phyloP scores from a whole-genome alignment of 2,113 vertebrate species.

The Dicerorhinus sumatrensis region DNA sequence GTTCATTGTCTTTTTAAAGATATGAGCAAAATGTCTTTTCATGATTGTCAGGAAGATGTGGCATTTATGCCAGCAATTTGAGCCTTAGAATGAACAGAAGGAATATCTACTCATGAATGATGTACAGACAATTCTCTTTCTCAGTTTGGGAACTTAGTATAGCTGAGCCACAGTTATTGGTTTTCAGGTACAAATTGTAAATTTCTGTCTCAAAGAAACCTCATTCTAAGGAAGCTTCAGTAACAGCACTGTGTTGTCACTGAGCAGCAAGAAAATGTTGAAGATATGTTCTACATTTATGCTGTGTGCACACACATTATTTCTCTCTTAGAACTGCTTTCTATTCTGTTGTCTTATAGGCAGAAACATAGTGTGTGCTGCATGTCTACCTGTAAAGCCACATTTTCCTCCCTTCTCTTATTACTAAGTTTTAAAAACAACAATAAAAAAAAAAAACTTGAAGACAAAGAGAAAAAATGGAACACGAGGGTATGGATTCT shows the following conservation, averaged over 20 bases:
- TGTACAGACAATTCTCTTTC: not conserved
- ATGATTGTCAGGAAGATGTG: not conserved
- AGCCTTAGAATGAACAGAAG: not conserved
- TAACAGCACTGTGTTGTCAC: not conserved
- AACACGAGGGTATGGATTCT: conserved; percentile 73
- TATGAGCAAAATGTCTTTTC: not conserved
- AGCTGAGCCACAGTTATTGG: not conserved
- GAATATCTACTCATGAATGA: not conserved
- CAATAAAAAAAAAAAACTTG: conserved; percentile 37
- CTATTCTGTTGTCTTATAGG: not conserved
- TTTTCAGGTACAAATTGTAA: conserved; percentile 29
- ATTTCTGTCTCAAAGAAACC: not conserved
- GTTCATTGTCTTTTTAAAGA: not conserved
- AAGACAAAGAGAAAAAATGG: conserved; percentile 61
- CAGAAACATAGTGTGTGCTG: conserved; percentile 14
- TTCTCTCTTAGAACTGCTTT: conserved; percentile 65
- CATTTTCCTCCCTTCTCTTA: conserved; percentile 23
- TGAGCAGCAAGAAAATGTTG: not conserved
- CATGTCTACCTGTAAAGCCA: conserved; percentile 37
- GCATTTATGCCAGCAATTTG: not conserved
- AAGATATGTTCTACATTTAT: not conserved
- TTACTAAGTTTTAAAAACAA: conserved; percentile 67
- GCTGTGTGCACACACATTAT: conserved; percentile 29
- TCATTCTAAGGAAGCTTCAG: not conserved
- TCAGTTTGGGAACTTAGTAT: not conserved